phyloP scores from a whole-genome alignment of 2,888 invertebrate genomes.

The Cremastinae sp. region DNA sequence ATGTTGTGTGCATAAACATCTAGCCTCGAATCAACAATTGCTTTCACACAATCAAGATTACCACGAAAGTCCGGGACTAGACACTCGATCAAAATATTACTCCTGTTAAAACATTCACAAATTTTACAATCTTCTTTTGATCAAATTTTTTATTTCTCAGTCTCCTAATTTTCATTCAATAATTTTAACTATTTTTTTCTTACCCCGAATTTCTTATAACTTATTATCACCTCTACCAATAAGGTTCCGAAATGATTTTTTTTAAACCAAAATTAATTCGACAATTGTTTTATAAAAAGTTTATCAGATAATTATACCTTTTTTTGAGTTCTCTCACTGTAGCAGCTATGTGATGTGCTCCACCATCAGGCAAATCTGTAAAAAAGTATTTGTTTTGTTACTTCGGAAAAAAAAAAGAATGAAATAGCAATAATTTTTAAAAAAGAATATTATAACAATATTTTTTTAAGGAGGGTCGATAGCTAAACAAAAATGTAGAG shows the following conservation, averaged over 20 bases:
- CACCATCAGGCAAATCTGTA: constrained; percentile 95
- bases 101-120: constrained; percentile 82
- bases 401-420: background rate
- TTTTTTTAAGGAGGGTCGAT: too few species aligned
- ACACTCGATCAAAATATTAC: constrained; percentile 95
- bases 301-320: constrained; percentile 72
- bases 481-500: too few species aligned
- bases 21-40: constrained; percentile 90
- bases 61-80: constrained; percentile 98
- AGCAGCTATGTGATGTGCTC: constrained; percentile 95
- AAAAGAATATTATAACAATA: background rate
- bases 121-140: background rate
- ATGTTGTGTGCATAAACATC: constrained; percentile 99
- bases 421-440: background rate
- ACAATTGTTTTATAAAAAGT: too few species aligned
- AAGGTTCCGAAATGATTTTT: constrained; percentile 1
- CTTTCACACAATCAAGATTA: constrained; percentile 86
- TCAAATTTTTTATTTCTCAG: background rate
- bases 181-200: background rate
- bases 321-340: constrained; percentile 82
- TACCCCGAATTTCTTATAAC: too few species aligned
- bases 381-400: constrained; percentile 16
- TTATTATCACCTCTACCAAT: too few species aligned
- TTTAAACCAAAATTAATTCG: background rate
- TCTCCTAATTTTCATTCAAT: background rate